Conservation (phyloP, 2,797 vertebrate genomes). For the Alca torda region DNA sequence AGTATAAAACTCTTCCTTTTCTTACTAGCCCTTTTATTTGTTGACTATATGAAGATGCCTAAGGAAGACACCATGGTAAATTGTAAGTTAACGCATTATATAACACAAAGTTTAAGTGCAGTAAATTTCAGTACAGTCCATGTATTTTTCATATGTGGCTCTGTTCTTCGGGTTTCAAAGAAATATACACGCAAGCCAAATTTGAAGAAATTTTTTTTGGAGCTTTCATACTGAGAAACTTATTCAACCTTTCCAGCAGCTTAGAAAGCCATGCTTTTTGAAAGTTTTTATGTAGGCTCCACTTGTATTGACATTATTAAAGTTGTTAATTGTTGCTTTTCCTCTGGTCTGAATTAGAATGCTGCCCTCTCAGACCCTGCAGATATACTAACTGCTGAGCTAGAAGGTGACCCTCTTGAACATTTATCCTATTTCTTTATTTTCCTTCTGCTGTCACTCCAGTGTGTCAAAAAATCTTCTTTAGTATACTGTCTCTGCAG, state of each 20-base stretch:
- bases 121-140: background rate
- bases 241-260: slow-evolving; percentile 47
- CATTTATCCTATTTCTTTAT: background rate
- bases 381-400: background rate
- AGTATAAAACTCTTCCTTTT: background rate
- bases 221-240: slow-evolving; percentile 39
- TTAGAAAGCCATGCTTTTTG: slow-evolving; percentile 28
- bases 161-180: slow-evolving; percentile 52
- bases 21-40: background rate
- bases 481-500: background rate
- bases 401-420: background rate
- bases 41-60: background rate
- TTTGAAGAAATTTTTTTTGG: slow-evolving; percentile 11
- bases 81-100: background rate
- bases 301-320: slow-evolving; percentile 17
- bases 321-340: slow-evolving; percentile 50
- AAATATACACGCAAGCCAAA: slow-evolving; percentile 19
- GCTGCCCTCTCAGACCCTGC: background rate
- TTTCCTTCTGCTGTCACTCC: background rate
- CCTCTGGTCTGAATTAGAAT: slow-evolving; percentile 14
- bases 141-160: slow-evolving; percentile 48
- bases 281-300: background rate
- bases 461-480: background rate
- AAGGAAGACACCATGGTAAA: background rate
- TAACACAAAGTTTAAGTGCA: slow-evolving; percentile 19